Conservation (phyloP, 37 sponge, comb jelly and placozoan species). For the Tethya wilhelma region DNA sequence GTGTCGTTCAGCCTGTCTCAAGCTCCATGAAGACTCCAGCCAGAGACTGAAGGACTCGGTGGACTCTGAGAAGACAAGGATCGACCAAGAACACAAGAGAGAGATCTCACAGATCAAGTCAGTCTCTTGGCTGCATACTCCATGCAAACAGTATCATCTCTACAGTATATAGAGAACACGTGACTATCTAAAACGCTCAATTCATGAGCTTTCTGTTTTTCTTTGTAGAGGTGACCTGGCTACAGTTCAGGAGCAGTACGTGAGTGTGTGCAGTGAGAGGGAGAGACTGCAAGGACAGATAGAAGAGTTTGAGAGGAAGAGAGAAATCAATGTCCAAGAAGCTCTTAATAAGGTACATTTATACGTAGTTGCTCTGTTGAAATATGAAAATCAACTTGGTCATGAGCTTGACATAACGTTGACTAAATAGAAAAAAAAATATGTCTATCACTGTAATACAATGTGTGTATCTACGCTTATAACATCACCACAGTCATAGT, state of each 20-base stretch:
- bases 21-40: constrained; percentile 63
- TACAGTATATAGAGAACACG: not conserved
- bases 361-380: no score
- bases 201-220: not conserved
- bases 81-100: not conserved
- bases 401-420: no score
- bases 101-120: constrained; percentile 29
- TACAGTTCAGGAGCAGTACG: constrained; percentile 36
- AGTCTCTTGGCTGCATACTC: not conserved
- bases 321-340: not conserved
- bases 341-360: no score
- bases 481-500: no score
- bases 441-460: no score
- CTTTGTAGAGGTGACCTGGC: constrained; percentile 16
- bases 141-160: not conserved
- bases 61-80: constrained; percentile 35
- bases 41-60: constrained; percentile 35
- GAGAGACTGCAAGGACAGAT: constrained; percentile 27
- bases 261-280: constrained; percentile 23
- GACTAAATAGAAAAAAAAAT: no score
- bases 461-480: no score
- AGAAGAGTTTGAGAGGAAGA: not conserved
- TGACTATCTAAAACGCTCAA: not conserved
- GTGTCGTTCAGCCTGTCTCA: constrained; percentile 50
- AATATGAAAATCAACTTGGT: no score